A percentile compares a stretch with the other conserved stretches of the same genome.
These are phyloP conservation scores for Meriones unguiculatus DNA, from an alignment of 2,113 vertebrate species.

Conservation along the genomic window DNA sequence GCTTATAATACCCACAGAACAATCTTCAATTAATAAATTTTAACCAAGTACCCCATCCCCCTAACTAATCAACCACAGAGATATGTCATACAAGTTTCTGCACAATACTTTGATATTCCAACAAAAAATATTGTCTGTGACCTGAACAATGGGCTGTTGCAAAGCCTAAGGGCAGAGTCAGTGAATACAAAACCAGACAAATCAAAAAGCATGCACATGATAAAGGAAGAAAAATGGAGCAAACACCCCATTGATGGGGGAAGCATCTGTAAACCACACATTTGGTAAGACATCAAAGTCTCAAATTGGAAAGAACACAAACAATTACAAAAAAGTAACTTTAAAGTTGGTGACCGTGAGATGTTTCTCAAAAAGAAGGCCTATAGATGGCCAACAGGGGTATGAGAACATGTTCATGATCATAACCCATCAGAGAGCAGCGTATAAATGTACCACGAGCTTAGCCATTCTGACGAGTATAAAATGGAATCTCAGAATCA, in stretches of 20 bases:
- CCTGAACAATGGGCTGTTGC: neutral
- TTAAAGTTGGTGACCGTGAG: neutral
- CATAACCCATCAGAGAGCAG: neutral
- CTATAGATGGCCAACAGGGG: neutral
- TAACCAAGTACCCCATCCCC: neutral
- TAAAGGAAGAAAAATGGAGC: neutral
- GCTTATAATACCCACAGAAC: conserved; percentile 9
- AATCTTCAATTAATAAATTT: conserved; percentile 52
- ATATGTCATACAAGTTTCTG: neutral
- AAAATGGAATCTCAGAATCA: too few species aligned
- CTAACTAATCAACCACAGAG: neutral
- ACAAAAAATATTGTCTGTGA: neutral
- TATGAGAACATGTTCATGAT: neutral
- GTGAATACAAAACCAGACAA: neutral
- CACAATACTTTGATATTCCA: neutral
- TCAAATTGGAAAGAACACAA: neutral
- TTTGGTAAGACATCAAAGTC: neutral
- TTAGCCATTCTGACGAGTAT: too few species aligned
- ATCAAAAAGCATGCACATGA: neutral
- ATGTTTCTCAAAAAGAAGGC: neutral
- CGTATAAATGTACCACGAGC: neutral
- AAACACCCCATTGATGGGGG: neutral
- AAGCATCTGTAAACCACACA: neutral
- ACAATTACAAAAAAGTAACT: neutral
- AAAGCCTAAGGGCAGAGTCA: neutral